phyloP scores from a whole-genome alignment of 2,113 vertebrate species.

The Lasiurus cinereus region DNA sequence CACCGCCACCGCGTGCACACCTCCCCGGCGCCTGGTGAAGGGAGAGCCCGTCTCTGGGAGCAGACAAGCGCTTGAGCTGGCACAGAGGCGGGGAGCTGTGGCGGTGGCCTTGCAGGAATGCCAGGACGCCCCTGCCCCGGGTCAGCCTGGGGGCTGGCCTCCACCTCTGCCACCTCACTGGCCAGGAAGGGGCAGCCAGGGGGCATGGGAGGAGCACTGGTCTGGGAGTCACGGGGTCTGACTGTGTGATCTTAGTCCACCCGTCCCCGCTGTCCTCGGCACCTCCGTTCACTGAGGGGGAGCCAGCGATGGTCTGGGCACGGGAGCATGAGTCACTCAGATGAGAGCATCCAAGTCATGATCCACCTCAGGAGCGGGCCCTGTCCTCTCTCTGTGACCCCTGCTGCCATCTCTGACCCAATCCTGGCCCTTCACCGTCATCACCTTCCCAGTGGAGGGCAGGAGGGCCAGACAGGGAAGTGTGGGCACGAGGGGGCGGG shows the following conservation, averaged over 20 bases:
- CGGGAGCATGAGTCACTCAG: not conserved
- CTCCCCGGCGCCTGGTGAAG: accelerated
- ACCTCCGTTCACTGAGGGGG: not conserved
- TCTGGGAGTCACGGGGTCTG: not conserved
- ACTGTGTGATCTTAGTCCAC: not conserved
- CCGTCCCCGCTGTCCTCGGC: not conserved
- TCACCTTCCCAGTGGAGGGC: not conserved
- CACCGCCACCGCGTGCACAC: accelerated
- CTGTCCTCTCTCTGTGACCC: not conserved
- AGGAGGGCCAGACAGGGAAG: not conserved
- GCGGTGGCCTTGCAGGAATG: not conserved
- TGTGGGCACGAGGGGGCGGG: no score
- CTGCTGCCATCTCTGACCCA: not conserved
- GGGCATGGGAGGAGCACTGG: not conserved
- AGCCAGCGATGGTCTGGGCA: not conserved
- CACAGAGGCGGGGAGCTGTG: not conserved
- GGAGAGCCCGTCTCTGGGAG: not conserved
- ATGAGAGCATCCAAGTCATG: constrained; percentile 48
- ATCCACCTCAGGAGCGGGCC: accelerated
- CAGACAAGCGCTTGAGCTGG: no score
- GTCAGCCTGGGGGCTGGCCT: not conserved
- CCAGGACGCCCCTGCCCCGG: not conserved
- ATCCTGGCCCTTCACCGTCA: not conserved
- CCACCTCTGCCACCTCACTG: not conserved
- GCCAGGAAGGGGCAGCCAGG: not conserved